These are phyloP conservation scores for Chlamydotis undulata DNA, from an alignment of 2,113 vertebrate species.

Conservation along the genomic window DNA sequence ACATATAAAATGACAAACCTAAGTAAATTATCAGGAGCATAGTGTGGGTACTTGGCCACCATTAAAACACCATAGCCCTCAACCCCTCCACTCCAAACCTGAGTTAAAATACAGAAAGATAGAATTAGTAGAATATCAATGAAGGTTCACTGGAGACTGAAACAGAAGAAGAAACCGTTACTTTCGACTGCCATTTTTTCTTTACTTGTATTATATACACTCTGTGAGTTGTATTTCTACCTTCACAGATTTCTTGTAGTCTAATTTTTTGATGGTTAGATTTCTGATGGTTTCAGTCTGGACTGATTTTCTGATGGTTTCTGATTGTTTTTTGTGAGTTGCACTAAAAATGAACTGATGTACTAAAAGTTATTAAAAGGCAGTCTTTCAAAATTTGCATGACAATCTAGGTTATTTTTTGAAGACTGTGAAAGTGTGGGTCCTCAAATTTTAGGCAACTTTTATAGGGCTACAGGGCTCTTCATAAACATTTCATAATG, in stretches of 20 bases:
- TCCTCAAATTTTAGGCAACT: neutral
- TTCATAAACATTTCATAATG: neutral
- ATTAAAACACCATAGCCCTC: neutral
- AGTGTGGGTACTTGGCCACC: neutral
- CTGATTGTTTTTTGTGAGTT: neutral
- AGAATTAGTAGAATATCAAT: neutral
- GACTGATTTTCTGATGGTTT: neutral
- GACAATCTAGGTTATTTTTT: neutral
- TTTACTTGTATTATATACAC: neutral
- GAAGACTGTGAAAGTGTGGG: neutral
- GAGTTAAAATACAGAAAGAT: neutral
- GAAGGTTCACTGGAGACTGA: neutral
- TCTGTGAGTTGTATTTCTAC: neutral
- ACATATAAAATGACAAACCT: neutral
- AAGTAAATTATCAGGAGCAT: neutral
- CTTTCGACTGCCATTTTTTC: neutral
- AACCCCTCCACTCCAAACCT: neutral
- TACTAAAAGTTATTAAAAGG: neutral
- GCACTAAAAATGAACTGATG: neutral
- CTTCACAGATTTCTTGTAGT: neutral
- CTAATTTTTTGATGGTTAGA: neutral
- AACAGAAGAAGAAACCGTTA: neutral
- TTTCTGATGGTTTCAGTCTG: neutral
- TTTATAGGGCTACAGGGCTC: neutral
- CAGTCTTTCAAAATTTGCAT: neutral